Evolutionary conservation across 2,113 vertebrate species (phyloP).

Genomic region (Hystrix cristata): DNA sequence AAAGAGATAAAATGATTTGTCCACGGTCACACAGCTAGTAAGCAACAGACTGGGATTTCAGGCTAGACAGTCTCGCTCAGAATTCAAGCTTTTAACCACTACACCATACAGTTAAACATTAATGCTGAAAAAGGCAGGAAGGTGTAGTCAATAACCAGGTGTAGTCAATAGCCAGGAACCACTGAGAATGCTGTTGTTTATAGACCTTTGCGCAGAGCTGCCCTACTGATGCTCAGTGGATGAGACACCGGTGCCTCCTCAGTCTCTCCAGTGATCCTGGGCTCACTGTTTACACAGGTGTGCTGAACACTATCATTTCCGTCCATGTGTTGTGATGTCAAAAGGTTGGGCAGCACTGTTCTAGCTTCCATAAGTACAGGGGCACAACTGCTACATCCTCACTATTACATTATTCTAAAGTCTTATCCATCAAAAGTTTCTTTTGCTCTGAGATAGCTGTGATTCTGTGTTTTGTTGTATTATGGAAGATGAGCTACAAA

Average conservation of each 20-base stretch:
- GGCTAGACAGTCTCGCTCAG: background rate
- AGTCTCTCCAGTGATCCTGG: background rate
- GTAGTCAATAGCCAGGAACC: background rate
- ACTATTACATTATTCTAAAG: background rate
- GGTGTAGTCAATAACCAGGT: background rate
- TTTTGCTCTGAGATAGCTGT: conserved; percentile 5
- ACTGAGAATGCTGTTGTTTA: conserved; percentile 18
- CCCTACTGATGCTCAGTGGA: background rate
- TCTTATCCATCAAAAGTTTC: conserved; percentile 23
- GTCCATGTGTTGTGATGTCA: background rate
- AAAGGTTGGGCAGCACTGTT: background rate
- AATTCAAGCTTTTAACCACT: conserved; percentile 23
- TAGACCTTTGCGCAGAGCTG: conserved; percentile 32
- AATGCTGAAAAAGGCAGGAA: conserved; percentile 24
- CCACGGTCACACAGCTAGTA: background rate
- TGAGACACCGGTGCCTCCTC: background rate
- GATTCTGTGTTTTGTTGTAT: conserved; percentile 38
- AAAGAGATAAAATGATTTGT: background rate
- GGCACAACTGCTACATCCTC: background rate
- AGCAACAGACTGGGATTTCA: conserved; percentile 10
- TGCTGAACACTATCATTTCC: background rate
- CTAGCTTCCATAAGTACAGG: background rate
- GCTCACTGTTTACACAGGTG: background rate
- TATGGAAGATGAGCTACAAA: background rate
- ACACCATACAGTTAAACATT: background rate